phyloP scores from a whole-genome alignment of 2,113 vertebrate species.

The Trochalopteron elliotii region DNA sequence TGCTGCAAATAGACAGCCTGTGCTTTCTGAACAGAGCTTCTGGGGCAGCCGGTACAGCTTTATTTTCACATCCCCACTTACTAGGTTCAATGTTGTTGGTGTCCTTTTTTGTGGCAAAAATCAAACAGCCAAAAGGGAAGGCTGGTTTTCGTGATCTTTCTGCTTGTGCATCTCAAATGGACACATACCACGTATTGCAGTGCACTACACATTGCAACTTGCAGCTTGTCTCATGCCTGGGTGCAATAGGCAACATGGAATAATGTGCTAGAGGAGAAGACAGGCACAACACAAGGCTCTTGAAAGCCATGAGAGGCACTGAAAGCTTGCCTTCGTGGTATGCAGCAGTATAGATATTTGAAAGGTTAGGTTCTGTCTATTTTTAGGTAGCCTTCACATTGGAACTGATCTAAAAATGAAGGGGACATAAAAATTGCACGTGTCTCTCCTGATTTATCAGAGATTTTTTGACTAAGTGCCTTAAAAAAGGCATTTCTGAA shows the following conservation, averaged over 20 bases:
- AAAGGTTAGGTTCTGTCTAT: constrained; percentile 70
- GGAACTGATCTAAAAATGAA: constrained; percentile 62
- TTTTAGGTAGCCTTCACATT: constrained; percentile 69
- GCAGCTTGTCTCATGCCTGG: not conserved
- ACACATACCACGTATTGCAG: not conserved
- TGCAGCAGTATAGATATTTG: constrained; percentile 56
- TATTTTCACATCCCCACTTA: not conserved
- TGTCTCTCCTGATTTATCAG: constrained; percentile 20
- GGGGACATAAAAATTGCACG: constrained; percentile 45
- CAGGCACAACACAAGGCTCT: constrained; percentile 23
- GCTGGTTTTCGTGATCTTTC: not conserved
- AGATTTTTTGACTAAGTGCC: constrained; percentile 39
- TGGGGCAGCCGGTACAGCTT: not conserved
- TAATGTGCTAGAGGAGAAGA: constrained; percentile 15
- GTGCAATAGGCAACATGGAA: not conserved
- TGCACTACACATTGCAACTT: not conserved
- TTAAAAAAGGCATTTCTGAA: not conserved
- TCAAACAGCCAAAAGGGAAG: not conserved
- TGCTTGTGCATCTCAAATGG: not conserved
- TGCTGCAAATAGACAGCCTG: not conserved
- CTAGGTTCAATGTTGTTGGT: not conserved
- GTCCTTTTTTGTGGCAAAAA: not conserved
- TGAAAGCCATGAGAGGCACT: constrained; percentile 45
- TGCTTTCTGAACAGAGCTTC: not conserved
- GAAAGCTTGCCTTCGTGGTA: constrained; percentile 37